Evolutionary conservation across 35 echinoderm and acorn worm species (phyloP), one percentile per base, ranked within the genome.

Genomic region (Apostichopus parvimensis): DNA sequence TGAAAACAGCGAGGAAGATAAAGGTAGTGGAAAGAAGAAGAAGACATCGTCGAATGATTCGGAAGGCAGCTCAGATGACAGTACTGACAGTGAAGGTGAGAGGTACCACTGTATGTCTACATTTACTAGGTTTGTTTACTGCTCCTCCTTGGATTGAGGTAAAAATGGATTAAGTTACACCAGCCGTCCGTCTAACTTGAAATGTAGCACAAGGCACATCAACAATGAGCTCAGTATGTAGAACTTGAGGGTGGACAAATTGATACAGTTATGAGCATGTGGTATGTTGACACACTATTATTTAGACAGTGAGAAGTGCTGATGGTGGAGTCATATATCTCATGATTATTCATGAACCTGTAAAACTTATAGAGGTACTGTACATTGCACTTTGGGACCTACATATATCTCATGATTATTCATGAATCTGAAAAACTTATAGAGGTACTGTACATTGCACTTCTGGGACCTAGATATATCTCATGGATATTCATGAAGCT

Each of bases 31-130:
- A 18, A 45, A 45, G 34, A 45, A 45, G 34, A 66, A 66, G 62
- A 68, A 68, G 64, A 18, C 64, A 14, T 68, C 9, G 11, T 14
- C 11, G 11, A 15, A 82, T 2, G 54, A 82, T 8, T 82, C 79
- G 8, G 79, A 82, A 15, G 52, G 13, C 55, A 82, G 79, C 17
- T 82, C 79, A 55, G 79, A 17, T 55, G 79, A 82, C 34, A 82
- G 79, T 7, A 82, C 8, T 54, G 79, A 82, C 79, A 82, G 79
- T 82, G 79, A 82, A 56, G 79, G 79, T 82, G 17, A 8, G 79
- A 55, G 54, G 4, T 56, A 53, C 64, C 64, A 14, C 64, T 68
- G 64, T 9, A 68, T 14, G 18, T 4, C 18, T 4, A 8, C 11
- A 4, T 68, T 68, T 0, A 68, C 18, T 68, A 13, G 64, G 4